These are phyloP conservation scores for Drosophila leonis DNA, from an alignment of 2,888 invertebrate genomes.

Conservation along the genomic window DNA sequence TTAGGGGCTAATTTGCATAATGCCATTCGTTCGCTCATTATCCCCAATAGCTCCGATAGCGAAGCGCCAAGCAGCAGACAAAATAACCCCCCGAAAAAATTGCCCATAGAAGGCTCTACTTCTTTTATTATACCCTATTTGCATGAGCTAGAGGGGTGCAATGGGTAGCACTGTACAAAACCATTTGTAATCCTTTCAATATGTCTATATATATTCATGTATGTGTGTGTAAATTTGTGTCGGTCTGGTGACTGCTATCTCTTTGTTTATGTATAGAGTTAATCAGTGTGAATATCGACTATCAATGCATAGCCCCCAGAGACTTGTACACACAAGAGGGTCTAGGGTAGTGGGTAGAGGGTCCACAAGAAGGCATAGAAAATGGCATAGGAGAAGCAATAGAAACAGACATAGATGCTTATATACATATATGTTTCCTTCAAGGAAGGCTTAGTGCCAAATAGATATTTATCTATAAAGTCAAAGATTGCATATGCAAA, in stretches of 20 bases:
- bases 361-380: not conserved
- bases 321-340: not conserved
- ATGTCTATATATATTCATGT: not conserved
- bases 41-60: slow-evolving; percentile 45
- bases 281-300: slow-evolving; percentile 2
- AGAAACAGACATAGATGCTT: no score
- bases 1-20: slow-evolving; percentile 73
- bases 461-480: no score
- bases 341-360: not conserved
- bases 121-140: slow-evolving; percentile 4
- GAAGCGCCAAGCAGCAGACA: slow-evolving; percentile 2
- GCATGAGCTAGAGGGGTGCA: not conserved
- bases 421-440: no score
- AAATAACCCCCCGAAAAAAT: not conserved
- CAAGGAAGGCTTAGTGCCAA: no score
- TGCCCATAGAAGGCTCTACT: slow-evolving; percentile 5
- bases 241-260: not conserved
- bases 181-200: not conserved
- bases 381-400: not conserved
- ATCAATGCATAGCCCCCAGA: not conserved
- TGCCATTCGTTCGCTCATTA: slow-evolving; percentile 60
- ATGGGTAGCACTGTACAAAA: not conserved
- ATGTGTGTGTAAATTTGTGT: not conserved
- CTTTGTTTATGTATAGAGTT: not conserved
- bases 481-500: no score